These are phyloP conservation scores for Amphiduros pacificus DNA, from an alignment of 2,888 invertebrate species.

Conservation along the genomic window DNA sequence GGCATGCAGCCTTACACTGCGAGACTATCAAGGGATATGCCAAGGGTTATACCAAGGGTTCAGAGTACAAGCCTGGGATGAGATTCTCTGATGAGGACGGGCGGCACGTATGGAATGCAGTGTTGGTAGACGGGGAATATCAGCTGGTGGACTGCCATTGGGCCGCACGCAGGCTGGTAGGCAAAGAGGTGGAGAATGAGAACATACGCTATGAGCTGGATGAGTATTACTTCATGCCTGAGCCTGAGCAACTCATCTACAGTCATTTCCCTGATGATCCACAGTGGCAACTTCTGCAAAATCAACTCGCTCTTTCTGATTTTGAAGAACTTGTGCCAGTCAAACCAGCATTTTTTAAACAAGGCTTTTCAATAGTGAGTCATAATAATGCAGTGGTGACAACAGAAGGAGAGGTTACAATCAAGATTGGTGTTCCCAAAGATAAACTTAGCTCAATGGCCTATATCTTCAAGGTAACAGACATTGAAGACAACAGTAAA, in stretches of 20 bases:
- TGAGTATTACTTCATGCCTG: slow-evolving; percentile 54
- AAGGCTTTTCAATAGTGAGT: slow-evolving; percentile 50
- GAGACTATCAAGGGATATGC: no score
- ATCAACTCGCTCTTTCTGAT: slow-evolving; percentile 42
- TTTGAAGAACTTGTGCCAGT: slow-evolving; percentile 57
- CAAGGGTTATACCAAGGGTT: slow-evolving; percentile 55
- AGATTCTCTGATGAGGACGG: slow-evolving; percentile 47
- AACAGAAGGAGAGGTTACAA: no score
- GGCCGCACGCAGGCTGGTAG: slow-evolving; percentile 55
- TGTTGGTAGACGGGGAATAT: slow-evolving; percentile 56
- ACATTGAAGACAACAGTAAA: no score
- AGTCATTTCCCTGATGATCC: slow-evolving; percentile 53
- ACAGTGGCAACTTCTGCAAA: slow-evolving; percentile 54
- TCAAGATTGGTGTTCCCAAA: no score
- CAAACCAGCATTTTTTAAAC: slow-evolving; percentile 56
- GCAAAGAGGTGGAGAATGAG: slow-evolving; percentile 39
- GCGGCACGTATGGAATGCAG: slow-evolving; percentile 56
- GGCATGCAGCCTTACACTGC: no score
- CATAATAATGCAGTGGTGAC: slow-evolving; percentile 51
- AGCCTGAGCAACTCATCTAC: slow-evolving; percentile 53
- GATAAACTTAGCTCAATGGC: no score
- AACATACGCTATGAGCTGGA: slow-evolving; percentile 53
- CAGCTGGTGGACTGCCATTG: slow-evolving; percentile 55
- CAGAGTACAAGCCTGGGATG: slow-evolving; percentile 54
- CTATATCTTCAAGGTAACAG: no score